phyloP scores from a whole-genome alignment of 2,888 invertebrate species.

The Drosophila antonietae region DNA sequence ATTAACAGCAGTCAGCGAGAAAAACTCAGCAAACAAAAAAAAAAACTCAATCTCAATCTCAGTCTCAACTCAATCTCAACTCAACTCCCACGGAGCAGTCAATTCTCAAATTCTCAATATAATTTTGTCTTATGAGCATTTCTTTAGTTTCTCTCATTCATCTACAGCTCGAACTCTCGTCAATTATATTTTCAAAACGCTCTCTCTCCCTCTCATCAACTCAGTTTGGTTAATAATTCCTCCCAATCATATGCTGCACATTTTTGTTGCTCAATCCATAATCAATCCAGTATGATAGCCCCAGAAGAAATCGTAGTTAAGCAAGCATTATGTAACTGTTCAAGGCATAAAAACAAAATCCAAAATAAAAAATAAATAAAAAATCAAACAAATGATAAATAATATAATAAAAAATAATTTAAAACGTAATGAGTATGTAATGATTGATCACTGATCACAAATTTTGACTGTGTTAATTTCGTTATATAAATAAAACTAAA shows the following conservation, averaged over 20 bases:
- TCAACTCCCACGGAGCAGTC: conserved; percentile 61
- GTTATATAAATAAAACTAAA: conserved; percentile 78
- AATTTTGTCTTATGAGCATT: conserved; percentile 22
- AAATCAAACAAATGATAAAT: conserved; percentile 16
- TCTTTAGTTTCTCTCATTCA: conserved; percentile 1
- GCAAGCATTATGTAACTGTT: conserved; percentile 60
- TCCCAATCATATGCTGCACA: conserved; percentile 33
- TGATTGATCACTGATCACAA: conserved; percentile 84
- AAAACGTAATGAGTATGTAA: conserved; percentile 79
- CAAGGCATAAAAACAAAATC: too few relatives aligned
- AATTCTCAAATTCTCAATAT: conserved; percentile 37
- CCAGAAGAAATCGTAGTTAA: conserved; percentile 56
- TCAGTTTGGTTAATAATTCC: not conserved
- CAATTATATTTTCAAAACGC: conserved; percentile 44
- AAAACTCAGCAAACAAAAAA: conserved; percentile 4
- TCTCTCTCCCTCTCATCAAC: conserved; percentile 2
- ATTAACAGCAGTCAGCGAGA: conserved; percentile 50
- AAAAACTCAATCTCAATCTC: not conserved
- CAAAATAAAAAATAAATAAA: conserved; percentile 21
- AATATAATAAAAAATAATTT: conserved; percentile 50
- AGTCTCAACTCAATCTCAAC: conserved; percentile 24
- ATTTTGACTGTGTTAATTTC: conserved; percentile 85
- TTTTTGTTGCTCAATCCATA: conserved; percentile 67
- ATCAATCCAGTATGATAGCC: conserved; percentile 40
- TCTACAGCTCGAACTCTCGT: conserved; percentile 41